A percentile compares a stretch with the other conserved stretches of the same genome.
Evolutionary conservation across 2,797 vertebrate species (phyloP).

Genomic region (Anabacerthia variegaticeps): DNA sequence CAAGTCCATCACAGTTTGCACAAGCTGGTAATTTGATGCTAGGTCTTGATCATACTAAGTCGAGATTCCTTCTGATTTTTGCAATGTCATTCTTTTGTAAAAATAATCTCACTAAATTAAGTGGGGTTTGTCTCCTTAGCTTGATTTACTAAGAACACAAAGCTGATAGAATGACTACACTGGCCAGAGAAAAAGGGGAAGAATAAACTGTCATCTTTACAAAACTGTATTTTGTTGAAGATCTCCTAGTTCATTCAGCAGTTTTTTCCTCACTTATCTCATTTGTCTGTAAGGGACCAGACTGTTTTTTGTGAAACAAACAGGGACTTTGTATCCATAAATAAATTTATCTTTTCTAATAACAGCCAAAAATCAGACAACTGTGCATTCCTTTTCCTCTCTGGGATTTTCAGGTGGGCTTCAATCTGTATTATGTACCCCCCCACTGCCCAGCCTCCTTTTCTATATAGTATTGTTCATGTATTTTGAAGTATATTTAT

Average conservation of each 20-base stretch:
- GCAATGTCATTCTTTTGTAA: background rate
- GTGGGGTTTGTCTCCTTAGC: background rate
- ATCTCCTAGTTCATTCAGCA: background rate
- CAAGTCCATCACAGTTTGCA: background rate
- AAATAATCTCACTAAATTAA: background rate
- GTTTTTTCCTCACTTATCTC: background rate
- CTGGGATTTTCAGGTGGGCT: background rate
- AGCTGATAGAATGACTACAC: background rate
- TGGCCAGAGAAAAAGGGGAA: background rate
- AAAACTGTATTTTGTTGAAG: background rate
- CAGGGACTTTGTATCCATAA: background rate
- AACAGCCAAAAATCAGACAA: background rate
- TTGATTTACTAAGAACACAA: background rate
- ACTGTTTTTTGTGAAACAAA: background rate
- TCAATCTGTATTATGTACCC: background rate
- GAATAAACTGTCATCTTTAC: background rate
- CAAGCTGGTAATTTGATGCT: background rate
- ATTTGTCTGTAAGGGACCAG: background rate
- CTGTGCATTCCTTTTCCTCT: background rate
- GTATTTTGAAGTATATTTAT: conserved; percentile 6
- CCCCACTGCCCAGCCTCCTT: background rate
- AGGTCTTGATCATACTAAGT: background rate
- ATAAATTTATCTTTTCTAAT: background rate
- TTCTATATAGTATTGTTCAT: background rate
- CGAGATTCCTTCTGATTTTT: background rate